Base-by-base conservation (phyloP, 1,140 invertebrate genomes). In the Sycophila sp. region DNA sequence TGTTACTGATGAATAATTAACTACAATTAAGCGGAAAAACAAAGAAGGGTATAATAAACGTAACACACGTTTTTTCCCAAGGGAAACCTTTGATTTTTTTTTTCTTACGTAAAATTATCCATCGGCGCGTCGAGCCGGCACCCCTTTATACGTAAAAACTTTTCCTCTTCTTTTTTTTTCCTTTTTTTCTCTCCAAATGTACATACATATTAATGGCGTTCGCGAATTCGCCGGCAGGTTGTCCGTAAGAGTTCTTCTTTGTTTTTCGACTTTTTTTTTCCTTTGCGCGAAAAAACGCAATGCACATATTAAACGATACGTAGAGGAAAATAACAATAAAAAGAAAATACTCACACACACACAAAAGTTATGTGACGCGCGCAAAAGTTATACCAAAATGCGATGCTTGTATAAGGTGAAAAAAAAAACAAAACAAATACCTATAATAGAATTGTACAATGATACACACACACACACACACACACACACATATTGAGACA, bases 31-130 rank as follows among this genome's bases (percentile, higher is more conserved):
- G n/a, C n/a, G n/a, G n/a, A n/a, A n/a, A n/a, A n/a, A n/a, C n/a
- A n/a, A n/a, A n/a, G n/a, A n/a, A n/a, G n/a, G n/a, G n/a, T n/a
- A n/a, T n/a, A n/a, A n/a, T n/a, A n/a, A n/a, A n/a, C n/a, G n/a
- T n/a, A n/a, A n/a, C n/a, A n/a, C n/a, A n/a, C n/a, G n/a, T n/a
- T n/a, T n/a, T n/a, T n/a, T n/a, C n/a, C n/a, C n/a, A n/a, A n/a
- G n/a, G n/a, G n/a, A n/a, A n/a, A n/a, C n/a, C n/a, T n/a, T 49
- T 17, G 26, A 64, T 34, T 38, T 64, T 64, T 49, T 26, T 51
- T 32, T 51, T 32, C 15, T 3, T 62, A 17, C 13, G 13, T n/a
- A 22, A 2, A 19, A 47, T 26, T 22, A 34, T 22, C n/a, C 17
- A 47, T 11, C 10, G 15, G 32, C 62, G 47, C 7, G 11, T 38